These are phyloP conservation scores for Speoplatyrhinus poulsoni DNA, from an alignment of 2,113 vertebrate species.

Conservation along the genomic window DNA sequence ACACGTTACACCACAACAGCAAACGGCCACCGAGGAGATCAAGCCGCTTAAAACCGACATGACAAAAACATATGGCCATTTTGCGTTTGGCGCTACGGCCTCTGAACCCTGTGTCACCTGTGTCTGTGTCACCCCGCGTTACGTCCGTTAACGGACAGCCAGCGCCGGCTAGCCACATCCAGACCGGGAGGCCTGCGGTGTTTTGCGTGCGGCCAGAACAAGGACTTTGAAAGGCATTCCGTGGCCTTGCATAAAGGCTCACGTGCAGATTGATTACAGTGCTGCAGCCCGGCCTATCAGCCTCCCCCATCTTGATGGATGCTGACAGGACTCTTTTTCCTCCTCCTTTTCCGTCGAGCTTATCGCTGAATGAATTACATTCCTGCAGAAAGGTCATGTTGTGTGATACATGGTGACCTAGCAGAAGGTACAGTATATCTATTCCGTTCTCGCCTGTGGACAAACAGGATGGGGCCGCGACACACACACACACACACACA, in stretches of 20 bases:
- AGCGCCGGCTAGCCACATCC: background rate
- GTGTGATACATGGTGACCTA: constrained; percentile 47
- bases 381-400: constrained; percentile 44
- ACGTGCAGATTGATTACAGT: constrained; percentile 51
- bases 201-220: constrained; percentile 2
- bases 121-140: background rate
- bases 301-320: constrained; percentile 47
- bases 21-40: background rate
- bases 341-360: constrained; percentile 43
- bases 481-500: constrained; percentile 26
- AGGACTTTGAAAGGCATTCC: constrained; percentile 30
- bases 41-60: background rate
- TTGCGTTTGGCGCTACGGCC: too few species aligned
- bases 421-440: constrained; percentile 45
- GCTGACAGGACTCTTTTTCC: constrained; percentile 53
- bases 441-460: constrained; percentile 38
- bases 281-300: constrained; percentile 21
- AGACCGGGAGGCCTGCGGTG: background rate
- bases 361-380: constrained; percentile 49
- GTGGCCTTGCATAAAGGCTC: constrained; percentile 38
- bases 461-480: constrained; percentile 32
- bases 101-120: background rate
- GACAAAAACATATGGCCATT: background rate
- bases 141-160: background rate
- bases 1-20: background rate